Evolutionary conservation across 2,797 vertebrate species (phyloP).

Genomic region (Taeniopygia guttata): DNA sequence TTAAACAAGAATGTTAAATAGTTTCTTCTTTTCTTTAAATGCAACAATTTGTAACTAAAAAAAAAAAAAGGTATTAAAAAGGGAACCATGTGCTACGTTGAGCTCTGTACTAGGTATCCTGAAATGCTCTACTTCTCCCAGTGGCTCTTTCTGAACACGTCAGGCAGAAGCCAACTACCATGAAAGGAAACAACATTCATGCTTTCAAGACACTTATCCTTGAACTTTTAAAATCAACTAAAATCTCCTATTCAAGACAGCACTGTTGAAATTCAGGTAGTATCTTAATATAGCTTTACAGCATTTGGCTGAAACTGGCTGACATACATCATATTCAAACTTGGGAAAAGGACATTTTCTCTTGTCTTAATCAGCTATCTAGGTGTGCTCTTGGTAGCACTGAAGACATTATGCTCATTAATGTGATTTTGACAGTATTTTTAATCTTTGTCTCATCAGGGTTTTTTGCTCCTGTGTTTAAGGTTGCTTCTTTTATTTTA

Average conservation of each 20-base stretch:
- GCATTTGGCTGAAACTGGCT: neutral
- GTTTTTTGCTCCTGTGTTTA: neutral
- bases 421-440: neutral
- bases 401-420: neutral
- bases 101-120: neutral
- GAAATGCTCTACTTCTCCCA: neutral
- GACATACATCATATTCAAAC: neutral
- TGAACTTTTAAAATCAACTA: neutral
- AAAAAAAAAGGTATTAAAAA: neutral
- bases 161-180: neutral
- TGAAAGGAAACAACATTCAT: neutral
- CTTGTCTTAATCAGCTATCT: neutral
- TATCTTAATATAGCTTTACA: neutral
- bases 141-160: neutral
- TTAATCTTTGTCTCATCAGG: neutral
- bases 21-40: neutral
- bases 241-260: neutral
- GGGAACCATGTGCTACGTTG: neutral
- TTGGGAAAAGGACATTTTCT: neutral
- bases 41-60: neutral
- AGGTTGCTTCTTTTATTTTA: neutral
- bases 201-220: neutral
- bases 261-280: neutral
- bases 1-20: neutral
- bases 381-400: accelerated